Conservation (phyloP, 2,888 invertebrate genomes). For the Drepana falcataria region DNA sequence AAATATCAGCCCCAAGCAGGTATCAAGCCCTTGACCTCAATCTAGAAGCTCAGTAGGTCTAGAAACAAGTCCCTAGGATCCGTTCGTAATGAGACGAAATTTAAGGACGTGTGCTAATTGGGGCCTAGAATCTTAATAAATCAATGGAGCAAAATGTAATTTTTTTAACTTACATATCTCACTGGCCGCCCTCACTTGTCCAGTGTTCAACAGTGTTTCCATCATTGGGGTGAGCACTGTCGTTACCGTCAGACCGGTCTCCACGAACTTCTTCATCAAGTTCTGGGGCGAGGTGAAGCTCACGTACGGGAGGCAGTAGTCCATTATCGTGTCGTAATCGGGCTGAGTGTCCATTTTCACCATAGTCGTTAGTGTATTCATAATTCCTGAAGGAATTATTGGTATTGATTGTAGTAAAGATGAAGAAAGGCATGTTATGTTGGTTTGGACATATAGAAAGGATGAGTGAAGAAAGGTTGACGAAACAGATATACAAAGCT, state of each 20-base stretch:
- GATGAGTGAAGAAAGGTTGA: too few species aligned
- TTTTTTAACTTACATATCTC: conserved; percentile 62
- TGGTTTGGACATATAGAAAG: too few species aligned
- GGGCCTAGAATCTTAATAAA: too few species aligned
- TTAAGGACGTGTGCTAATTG: too few species aligned
- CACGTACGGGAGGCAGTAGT: conserved; percentile 77
- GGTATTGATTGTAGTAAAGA: background rate
- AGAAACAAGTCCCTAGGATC: too few species aligned
- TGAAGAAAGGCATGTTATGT: too few species aligned
- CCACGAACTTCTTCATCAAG: conserved; percentile 70
- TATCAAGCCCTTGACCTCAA: too few species aligned
- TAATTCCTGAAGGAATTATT: conserved; percentile 56
- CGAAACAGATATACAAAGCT: too few species aligned
- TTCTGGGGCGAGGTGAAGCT: conserved; percentile 68
- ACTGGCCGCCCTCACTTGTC: conserved; percentile 63
- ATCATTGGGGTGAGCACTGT: conserved; percentile 68
- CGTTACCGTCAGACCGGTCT: conserved; percentile 51
- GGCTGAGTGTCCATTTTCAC: conserved; percentile 68
- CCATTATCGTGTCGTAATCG: conserved; percentile 77
- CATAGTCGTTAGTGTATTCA: conserved; percentile 76
- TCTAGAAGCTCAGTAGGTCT: too few species aligned
- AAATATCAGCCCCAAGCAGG: too few species aligned
- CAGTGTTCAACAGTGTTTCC: conserved; percentile 58
- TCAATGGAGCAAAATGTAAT: too few species aligned
- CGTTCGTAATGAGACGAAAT: too few species aligned